Conservation (phyloP, 2,113 vertebrate genomes). For the Clupea harengus region DNA sequence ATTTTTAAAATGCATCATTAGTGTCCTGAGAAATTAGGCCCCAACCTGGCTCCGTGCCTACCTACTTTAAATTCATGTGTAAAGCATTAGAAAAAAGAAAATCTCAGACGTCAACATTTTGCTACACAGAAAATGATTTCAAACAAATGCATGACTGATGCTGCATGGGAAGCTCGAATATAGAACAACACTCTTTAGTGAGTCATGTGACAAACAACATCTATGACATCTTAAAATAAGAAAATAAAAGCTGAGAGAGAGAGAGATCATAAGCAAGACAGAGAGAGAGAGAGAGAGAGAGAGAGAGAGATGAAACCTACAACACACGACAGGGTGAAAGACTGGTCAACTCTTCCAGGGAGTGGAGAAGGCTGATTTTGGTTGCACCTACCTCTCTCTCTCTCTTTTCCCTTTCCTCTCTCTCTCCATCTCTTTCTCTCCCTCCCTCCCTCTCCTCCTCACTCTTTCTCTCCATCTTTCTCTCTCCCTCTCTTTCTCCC, state of each 20-base stretch:
- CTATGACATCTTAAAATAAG: background rate
- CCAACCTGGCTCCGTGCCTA: background rate
- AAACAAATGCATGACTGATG: background rate
- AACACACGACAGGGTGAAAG: slow-evolving; percentile 43
- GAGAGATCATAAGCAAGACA: slow-evolving; percentile 24
- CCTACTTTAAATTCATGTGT: background rate
- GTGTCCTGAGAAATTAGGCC: slow-evolving; percentile 13
- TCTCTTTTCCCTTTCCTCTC: background rate
- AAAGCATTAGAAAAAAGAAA: background rate
- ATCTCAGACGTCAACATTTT: background rate
- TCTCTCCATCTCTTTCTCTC: slow-evolving; percentile 42
- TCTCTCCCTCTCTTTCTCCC: slow-evolving; percentile 42
- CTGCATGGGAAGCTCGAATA: background rate
- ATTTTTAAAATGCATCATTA: slow-evolving; percentile 38
- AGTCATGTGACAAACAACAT: background rate
- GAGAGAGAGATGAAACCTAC: slow-evolving; percentile 23
- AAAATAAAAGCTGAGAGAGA: background rate
- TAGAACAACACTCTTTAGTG: background rate
- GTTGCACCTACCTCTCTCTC: slow-evolving; percentile 56
- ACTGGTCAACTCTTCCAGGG: background rate
- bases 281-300: slow-evolving; percentile 33
- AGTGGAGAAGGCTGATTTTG: slow-evolving; percentile 30
- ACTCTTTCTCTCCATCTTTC: slow-evolving; percentile 37
- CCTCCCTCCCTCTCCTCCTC: background rate
- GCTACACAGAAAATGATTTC: background rate